These are phyloP conservation scores for Bombus balteatus DNA, from an alignment of 1,140 invertebrate genomes.

Conservation along the genomic window DNA sequence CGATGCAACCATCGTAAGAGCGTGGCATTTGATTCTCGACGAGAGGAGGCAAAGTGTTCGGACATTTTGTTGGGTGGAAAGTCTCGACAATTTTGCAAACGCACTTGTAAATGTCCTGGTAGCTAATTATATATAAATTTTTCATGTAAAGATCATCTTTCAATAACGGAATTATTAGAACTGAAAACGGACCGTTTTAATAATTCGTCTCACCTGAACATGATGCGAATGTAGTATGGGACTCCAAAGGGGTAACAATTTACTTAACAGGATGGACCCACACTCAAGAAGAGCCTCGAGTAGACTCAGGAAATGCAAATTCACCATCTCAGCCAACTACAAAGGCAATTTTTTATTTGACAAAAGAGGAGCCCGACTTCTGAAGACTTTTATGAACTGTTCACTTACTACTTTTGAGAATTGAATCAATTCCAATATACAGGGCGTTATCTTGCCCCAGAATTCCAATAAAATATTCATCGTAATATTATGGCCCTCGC, in stretches of 20 bases:
- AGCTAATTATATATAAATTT: constrained; percentile 84
- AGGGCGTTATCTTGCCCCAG: constrained; percentile 98
- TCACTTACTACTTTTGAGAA: constrained; percentile 94
- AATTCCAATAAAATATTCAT: constrained; percentile 97
- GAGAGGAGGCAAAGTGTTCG: constrained; percentile 73
- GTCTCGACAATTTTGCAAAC: constrained; percentile 94
- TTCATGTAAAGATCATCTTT: not conserved
- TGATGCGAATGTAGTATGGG: constrained; percentile 95
- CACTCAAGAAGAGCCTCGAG: constrained; percentile 98
- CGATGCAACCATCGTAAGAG: constrained; percentile 95
- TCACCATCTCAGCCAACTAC: constrained; percentile 98
- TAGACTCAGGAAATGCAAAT: constrained; percentile 97
- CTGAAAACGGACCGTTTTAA: not conserved
- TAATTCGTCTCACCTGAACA: constrained; percentile 85
- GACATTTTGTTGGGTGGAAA: constrained; percentile 84
- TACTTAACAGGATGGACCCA: constrained; percentile 94
- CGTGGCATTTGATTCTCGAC: constrained; percentile 79
- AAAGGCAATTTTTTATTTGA: constrained; percentile 49
- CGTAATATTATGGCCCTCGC: constrained; percentile 88
- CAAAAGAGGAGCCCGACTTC: not conserved
- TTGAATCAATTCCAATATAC: constrained; percentile 95
- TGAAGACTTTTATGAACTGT: not conserved
- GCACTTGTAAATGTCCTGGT: constrained; percentile 93
- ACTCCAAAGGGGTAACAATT: constrained; percentile 93
- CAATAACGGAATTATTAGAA: not conserved